Percentiles rank a stretch among this genome's conserved stretches.
Evolutionary conservation across 2,888 invertebrate genomes (phyloP).

Genomic region (Penaeus monodon): DNA sequence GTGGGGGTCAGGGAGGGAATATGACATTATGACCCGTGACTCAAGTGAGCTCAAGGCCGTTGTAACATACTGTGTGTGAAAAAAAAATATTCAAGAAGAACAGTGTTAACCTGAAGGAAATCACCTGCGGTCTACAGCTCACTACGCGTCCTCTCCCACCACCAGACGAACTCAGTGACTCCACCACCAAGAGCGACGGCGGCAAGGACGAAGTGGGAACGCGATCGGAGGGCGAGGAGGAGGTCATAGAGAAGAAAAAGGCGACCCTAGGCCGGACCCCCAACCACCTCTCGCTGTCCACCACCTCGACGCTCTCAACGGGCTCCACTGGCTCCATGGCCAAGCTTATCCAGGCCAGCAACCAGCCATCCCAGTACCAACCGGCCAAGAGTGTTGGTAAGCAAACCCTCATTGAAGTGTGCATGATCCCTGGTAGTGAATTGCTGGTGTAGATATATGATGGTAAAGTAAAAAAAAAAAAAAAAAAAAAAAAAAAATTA

Average conservation of each 20-base stretch:
- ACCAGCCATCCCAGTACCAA: slow-evolving; percentile 92
- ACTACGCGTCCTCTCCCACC: slow-evolving; percentile 49
- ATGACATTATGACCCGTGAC: slow-evolving; percentile 58
- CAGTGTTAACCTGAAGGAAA: slow-evolving; percentile 49
- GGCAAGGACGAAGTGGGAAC: slow-evolving; percentile 77
- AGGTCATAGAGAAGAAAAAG: slow-evolving; percentile 77
- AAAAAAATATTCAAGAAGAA: slow-evolving; percentile 45
- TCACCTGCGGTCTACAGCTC: slow-evolving; percentile 52
- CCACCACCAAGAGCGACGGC: slow-evolving; percentile 66
- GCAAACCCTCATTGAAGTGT: background rate
- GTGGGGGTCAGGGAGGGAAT: slow-evolving; percentile 53
- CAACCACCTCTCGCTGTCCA: slow-evolving; percentile 92
- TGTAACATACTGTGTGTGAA: slow-evolving; percentile 52
- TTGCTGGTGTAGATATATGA: slow-evolving; percentile 76
- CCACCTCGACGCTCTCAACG: slow-evolving; percentile 92
- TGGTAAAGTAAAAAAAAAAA: background rate
- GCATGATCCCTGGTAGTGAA: slow-evolving; percentile 98
- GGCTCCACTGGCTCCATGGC: slow-evolving; percentile 95
- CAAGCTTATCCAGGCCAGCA: slow-evolving; percentile 91
- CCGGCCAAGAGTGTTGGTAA: slow-evolving; percentile 78
- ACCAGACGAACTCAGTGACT: slow-evolving; percentile 65
- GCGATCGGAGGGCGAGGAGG: slow-evolving; percentile 89
- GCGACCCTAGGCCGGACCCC: slow-evolving; percentile 88
- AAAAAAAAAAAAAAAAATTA: background rate
- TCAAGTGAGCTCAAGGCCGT: slow-evolving; percentile 57